These are phyloP conservation scores for Eilema sororculum DNA, from an alignment of 2,888 invertebrate species.

Conservation along the genomic window DNA sequence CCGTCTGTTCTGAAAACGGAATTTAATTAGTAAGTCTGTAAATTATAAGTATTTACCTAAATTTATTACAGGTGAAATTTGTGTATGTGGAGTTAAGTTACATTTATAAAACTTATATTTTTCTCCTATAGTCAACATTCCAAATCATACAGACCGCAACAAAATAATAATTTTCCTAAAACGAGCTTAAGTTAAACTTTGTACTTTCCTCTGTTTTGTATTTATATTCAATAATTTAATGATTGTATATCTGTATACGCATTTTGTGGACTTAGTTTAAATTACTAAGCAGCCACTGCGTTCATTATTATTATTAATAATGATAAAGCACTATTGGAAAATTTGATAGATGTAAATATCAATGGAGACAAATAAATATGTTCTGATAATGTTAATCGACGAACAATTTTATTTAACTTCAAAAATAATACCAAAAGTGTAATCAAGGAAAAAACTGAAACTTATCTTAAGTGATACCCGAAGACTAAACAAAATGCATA, in stretches of 20 bases:
- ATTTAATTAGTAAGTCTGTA: neutral
- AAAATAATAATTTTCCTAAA: neutral
- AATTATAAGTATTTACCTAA: neutral
- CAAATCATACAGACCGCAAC: neutral
- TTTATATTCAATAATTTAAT: neutral
- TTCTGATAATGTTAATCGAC: neutral
- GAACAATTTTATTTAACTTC: neutral
- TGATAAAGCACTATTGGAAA: neutral
- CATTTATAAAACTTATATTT: neutral
- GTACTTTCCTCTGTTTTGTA: neutral
- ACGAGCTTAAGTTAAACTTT: neutral
- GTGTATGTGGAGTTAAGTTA: neutral
- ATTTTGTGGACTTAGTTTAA: too few relatives aligned
- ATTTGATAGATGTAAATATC: neutral
- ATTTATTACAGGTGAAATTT: neutral
- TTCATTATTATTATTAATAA: too few relatives aligned
- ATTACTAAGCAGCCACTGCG: too few relatives aligned
- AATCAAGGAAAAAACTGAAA: neutral
- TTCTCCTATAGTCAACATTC: neutral
- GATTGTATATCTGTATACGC: neutral
- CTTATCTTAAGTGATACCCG: neutral
- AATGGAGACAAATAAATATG: neutral
- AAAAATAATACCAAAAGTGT: neutral
- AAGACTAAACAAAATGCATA: neutral
- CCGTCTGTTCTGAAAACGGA: neutral